A percentile compares a stretch with the other conserved stretches of the same genome.
Evolutionary conservation across 2,113 vertebrate species (phyloP).

Genomic region (Centrocercus urophasianus): DNA sequence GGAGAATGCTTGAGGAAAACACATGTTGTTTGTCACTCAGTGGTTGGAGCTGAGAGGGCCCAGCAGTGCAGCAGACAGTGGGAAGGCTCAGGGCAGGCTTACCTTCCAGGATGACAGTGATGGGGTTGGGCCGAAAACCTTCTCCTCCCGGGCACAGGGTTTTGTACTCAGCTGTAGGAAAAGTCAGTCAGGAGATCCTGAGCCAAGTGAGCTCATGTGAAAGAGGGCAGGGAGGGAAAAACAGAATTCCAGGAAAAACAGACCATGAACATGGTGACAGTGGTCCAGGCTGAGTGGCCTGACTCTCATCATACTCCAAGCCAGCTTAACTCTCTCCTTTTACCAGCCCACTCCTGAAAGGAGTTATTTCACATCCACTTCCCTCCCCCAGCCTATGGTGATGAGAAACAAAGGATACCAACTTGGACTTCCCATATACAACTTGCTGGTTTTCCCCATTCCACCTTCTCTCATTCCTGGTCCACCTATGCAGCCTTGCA

Average conservation of each 20-base stretch:
- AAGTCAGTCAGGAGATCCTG: background rate
- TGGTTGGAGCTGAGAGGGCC: fast-evolving
- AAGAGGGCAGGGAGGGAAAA: background rate
- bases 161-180: conserved; percentile 89
- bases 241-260: background rate
- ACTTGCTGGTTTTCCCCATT: background rate
- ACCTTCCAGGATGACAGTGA: conserved; percentile 95
- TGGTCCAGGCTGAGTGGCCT: background rate
- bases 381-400: background rate
- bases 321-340: fast-evolving
- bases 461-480: background rate
- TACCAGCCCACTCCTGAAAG: background rate
- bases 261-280: background rate
- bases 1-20: fast-evolving
- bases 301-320: fast-evolving
- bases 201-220: background rate
- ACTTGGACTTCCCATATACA: background rate
- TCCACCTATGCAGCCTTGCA: background rate
- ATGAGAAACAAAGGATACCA: background rate
- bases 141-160: conserved; percentile 93
- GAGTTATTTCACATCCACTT: too few species aligned
- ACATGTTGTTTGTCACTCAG: fast-evolving
- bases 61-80: background rate
- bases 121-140: conserved; percentile 92
- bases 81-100: background rate